Percentiles rank a stretch among this genome's conserved stretches.
Evolutionary conservation across 2,113 vertebrate species (phyloP).

Genomic region (Oriolus oriolus): DNA sequence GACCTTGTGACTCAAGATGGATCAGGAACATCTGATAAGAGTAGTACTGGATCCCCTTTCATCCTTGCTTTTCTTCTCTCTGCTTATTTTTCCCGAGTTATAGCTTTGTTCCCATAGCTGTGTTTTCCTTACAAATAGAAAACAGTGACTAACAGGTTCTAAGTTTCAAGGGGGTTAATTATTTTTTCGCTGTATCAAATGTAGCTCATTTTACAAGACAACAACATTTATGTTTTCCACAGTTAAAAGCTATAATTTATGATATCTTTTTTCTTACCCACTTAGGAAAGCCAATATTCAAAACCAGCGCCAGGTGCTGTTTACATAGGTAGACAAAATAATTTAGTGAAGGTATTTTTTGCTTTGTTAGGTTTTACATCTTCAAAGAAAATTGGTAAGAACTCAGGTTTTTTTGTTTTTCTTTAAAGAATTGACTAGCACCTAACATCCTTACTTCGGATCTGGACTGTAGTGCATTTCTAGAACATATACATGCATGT

Average conservation of each 20-base stretch:
- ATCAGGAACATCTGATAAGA: background rate
- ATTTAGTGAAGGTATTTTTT: background rate
- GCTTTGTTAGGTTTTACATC: conserved; percentile 14
- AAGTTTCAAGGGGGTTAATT: background rate
- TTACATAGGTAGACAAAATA: background rate
- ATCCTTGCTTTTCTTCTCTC: background rate
- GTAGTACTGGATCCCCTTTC: background rate
- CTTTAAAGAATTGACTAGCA: background rate
- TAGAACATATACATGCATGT: background rate
- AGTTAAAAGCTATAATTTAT: background rate
- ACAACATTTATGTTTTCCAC: background rate
- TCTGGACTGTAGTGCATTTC: background rate
- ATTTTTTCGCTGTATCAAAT: background rate
- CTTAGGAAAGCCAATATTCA: background rate
- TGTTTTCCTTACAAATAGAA: background rate
- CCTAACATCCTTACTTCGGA: background rate
- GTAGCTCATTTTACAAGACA: background rate
- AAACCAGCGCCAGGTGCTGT: background rate
- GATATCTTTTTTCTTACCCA: background rate
- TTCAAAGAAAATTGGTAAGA: conserved; percentile 38
- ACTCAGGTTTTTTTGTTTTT: background rate
- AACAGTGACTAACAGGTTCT: background rate
- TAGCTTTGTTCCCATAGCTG: background rate
- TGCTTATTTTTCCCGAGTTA: background rate
- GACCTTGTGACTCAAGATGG: background rate